A percentile compares a stretch with the other conserved stretches of the same genome.
Conservation (phyloP, 92 coral and sea anemone genomes). For the Parazoanthus swiftii region DNA sequence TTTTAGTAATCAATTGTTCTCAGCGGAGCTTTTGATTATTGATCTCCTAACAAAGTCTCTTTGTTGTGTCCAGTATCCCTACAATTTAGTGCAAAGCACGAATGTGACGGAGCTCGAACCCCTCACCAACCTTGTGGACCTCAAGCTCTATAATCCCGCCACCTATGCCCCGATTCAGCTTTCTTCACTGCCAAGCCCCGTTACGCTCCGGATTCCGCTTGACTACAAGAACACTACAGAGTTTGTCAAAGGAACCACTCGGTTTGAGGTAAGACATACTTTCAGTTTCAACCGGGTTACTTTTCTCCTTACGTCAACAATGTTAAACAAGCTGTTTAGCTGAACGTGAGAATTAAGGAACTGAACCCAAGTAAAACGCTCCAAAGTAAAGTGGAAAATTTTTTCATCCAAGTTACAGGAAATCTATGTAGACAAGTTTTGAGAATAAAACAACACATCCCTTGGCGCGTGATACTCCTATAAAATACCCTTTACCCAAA, state of each 20-base stretch:
- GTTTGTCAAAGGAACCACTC: slow-evolving; percentile 31
- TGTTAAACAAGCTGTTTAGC: too few species aligned
- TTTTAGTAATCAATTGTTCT: not conserved
- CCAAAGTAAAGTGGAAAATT: too few species aligned
- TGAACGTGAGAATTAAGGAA: too few species aligned
- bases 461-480: too few species aligned
- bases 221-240: slow-evolving; percentile 22
- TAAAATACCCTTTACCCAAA: too few species aligned
- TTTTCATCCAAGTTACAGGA: too few species aligned
- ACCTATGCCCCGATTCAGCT: not conserved
- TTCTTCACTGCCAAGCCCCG: slow-evolving; percentile 6
- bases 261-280: slow-evolving; percentile 10
- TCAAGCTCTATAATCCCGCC: slow-evolving; percentile 28
- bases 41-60: not conserved
- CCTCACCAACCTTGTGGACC: slow-evolving; percentile 36
- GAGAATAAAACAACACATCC: too few species aligned
- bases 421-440: too few species aligned
- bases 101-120: not conserved
- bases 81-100: slow-evolving; percentile 1
- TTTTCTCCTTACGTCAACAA: too few species aligned
- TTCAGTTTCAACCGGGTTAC: too few species aligned
- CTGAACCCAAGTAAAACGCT: too few species aligned
- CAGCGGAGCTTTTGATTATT: not conserved
- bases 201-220: slow-evolving; percentile 35
- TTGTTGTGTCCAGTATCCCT: slow-evolving; percentile 17